Percentiles rank a stretch among this genome's conserved stretches.
These are phyloP conservation scores for Urocitellus parryii DNA, from an alignment of 2,113 vertebrate genomes.

Conservation along the genomic window DNA sequence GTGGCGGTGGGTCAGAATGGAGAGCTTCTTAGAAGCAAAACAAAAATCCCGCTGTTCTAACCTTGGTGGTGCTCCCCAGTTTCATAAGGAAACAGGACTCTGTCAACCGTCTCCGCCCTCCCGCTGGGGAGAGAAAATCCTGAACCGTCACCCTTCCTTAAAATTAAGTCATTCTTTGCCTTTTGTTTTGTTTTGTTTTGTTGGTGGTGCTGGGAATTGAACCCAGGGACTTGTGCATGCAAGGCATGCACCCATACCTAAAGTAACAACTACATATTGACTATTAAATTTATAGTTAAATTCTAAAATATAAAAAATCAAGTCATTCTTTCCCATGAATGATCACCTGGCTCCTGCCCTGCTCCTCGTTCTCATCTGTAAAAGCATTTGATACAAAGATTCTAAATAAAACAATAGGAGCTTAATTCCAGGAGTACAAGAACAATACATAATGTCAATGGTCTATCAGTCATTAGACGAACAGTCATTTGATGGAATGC, in stretches of 20 bases:
- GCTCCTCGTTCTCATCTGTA: not conserved
- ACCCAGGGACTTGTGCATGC: too few species aligned
- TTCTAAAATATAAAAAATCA: too few species aligned
- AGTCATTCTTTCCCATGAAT: not conserved
- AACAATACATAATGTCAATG: not conserved
- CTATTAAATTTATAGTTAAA: too few species aligned
- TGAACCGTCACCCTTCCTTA: not conserved
- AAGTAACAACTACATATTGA: too few species aligned
- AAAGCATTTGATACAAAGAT: not conserved
- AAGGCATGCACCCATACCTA: too few species aligned
- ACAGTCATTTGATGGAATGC: not conserved
- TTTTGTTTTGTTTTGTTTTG: too few species aligned
- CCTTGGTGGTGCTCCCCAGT: fast-evolving
- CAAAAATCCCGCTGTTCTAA: not conserved
- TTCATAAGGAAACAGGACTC: not conserved
- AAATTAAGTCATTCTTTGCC: not conserved
- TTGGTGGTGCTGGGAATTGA: too few species aligned
- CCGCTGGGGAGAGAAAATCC: not conserved
- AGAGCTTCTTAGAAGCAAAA: not conserved
- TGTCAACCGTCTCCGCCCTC: not conserved
- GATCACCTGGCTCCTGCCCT: not conserved
- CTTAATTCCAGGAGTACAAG: not conserved
- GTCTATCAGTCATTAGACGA: not conserved
- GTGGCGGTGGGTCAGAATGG: fast-evolving
- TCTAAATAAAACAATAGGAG: not conserved